Evolutionary conservation across 2,888 invertebrate genomes (phyloP), one percentile per base, ranked within the genome.

Genomic region (Lepeophtheirus nordmannii): DNA sequence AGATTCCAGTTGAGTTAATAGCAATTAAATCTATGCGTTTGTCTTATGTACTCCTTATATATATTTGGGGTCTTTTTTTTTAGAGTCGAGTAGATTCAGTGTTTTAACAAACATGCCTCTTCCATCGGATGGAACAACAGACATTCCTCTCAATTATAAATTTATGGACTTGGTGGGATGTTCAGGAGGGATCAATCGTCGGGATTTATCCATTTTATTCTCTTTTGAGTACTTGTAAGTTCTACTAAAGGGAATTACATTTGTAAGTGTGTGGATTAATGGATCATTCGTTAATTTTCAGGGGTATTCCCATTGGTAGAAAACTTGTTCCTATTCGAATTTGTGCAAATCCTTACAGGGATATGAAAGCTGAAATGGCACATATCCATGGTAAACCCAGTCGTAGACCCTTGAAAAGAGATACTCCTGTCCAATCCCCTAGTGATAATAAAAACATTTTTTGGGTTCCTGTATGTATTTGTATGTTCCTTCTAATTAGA

Each of bases 111-210:
- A 17, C 10, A 14, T 62, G 17, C 38, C 38, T 40, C 39, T 38
- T 12, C 62, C 41, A 10, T 40, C 37, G 17, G 20, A 30, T 14
- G 62, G 62, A 40, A 39, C 38, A 2, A 62, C 37, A 20, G 17
- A 62, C 11, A 40, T 62, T n/a, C 39, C 20, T 10, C 8, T 62
- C 38, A 40, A 20, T 17, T 62, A 62, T 8, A 38, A 40, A 23
- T 62, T 62, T 20, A 62, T 62, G 62, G 62, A 62, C 39, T 23
- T 62, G 40, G 62, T 37, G 1, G 39, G 62, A n/a, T 62, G 62
- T 23, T 11, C 39, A 9, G 62, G 62, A 40, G 62, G 62, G n/a
- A 12, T 62, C 39, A 62, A 62, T 41, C 62, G 62, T 14, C n/a
- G 62, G 39, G 62, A 62, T 14, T 38, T 40, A 17, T 37, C 62